Evolutionary conservation across 2,888 invertebrate species (phyloP).

Genomic region (Chymomyza caudatula): DNA sequence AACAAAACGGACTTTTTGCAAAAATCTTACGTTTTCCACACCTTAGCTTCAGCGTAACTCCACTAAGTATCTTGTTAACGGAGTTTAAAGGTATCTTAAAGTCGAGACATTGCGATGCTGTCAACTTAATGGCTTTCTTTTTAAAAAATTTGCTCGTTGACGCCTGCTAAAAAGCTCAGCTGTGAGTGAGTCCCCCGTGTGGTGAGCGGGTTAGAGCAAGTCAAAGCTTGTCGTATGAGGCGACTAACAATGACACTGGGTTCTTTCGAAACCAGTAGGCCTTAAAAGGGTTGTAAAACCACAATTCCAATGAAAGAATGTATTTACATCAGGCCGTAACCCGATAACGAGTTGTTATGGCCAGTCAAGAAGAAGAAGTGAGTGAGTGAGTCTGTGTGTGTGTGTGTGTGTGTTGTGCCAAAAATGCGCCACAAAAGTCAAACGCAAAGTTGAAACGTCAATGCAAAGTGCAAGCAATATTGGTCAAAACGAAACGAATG

Average conservation of each 20-base stretch:
- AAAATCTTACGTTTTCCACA: too few relatives aligned
- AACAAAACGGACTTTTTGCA: too few relatives aligned
- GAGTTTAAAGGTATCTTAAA: neutral
- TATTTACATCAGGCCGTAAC: too few relatives aligned
- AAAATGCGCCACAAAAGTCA: constrained; percentile 68
- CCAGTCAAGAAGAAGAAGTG: too few relatives aligned
- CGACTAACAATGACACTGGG: too few relatives aligned
- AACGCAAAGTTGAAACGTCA: constrained; percentile 19
- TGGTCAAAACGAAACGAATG: constrained; percentile 35
- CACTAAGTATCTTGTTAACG: neutral
- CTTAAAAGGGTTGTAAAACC: too few relatives aligned
- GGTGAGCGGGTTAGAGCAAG: too few relatives aligned
- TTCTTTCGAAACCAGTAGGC: too few relatives aligned
- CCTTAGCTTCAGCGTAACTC: neutral
- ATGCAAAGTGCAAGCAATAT: constrained; percentile 51
- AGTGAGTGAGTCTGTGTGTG: neutral
- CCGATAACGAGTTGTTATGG: too few relatives aligned
- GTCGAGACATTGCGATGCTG: neutral
- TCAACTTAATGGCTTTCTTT: neutral
- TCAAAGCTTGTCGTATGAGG: too few relatives aligned
- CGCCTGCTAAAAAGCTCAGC: neutral
- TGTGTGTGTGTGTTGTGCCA: constrained; percentile 62
- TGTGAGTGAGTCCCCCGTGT: constrained; percentile 14
- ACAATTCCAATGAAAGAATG: too few relatives aligned
- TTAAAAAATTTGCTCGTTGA: neutral